Percentiles rank a stretch among this genome's conserved stretches.
phyloP scores from a whole-genome alignment of 2,888 invertebrate genomes.

The Chelonus formosanus region DNA sequence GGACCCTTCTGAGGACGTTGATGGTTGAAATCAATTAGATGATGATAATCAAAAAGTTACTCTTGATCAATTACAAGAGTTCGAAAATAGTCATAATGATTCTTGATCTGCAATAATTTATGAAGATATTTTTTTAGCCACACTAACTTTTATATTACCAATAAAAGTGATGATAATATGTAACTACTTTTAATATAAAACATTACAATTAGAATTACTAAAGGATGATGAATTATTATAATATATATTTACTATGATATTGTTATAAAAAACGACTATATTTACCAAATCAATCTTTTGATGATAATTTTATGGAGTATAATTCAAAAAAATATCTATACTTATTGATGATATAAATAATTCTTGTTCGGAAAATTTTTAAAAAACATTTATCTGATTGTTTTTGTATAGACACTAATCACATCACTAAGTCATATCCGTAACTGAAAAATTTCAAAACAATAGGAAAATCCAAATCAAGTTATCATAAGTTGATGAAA shows the following conservation, averaged over 20 bases:
- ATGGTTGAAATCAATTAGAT: slow-evolving; percentile 76
- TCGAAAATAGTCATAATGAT: slow-evolving; percentile 64
- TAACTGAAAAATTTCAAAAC: not conserved
- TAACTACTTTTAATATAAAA: no score
- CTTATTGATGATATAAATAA: no score
- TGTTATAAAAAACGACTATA: no score
- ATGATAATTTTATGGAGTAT: no score
- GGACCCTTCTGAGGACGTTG: slow-evolving; percentile 77
- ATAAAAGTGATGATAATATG: no score
- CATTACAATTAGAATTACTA: no score
- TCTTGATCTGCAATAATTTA: not conserved
- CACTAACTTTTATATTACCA: not conserved
- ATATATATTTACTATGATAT: no score
- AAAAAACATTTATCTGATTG: no score
- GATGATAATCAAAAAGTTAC: slow-evolving; percentile 76
- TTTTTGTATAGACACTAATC: not conserved
- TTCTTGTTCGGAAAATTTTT: no score
- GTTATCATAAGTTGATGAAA: not conserved
- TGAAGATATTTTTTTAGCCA: not conserved
- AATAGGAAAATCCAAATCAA: not conserved
- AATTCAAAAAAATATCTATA: no score
- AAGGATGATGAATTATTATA: no score
- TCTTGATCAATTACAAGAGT: slow-evolving; percentile 72
- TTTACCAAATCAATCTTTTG: no score
- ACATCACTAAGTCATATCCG: slow-evolving; percentile 15